Base-by-base conservation (phyloP, 2,888 invertebrate genomes). In the Torymus tubicola region DNA sequence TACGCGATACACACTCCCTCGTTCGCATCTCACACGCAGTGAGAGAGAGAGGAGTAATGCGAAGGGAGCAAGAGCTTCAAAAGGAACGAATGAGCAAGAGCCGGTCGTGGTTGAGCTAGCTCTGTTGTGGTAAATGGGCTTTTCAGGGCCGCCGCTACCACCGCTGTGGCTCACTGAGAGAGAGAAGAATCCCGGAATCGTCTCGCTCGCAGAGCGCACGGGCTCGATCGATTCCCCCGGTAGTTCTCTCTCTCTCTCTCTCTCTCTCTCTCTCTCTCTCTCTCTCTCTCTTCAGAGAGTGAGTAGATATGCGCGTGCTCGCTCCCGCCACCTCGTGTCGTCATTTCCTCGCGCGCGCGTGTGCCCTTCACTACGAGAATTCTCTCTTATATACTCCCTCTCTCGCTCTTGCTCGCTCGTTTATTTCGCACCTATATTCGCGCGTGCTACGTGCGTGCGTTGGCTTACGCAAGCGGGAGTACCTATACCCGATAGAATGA, bases 81-180 rank as follows among this genome's bases (percentile, higher is more conserved):
- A 58, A 31, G 67, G 55, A 61, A 73, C 13, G 72, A 78, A 78
- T 53, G 78, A 78, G 31, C 73, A 21, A 60, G 50, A 52, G 61
- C 67, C 74, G 63, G 24, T 58, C 53, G 50, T 53, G 63, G 71
- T 67, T 60, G 42, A 42, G 42, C 42, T 42, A 42, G 42, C 24
- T 64, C 69, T 69, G 68, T 53, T 42, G 57, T 14, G 82, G 85
- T 85, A 85, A 87, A 87, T 86, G 87, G 87, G 85, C 85, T 86
- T 87, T 87, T 85, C 85, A 85, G 85, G 83, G 86, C 84, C 84
- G 84, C 65, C 16, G 42, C 16, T 60, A 65, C 14, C 3, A 11
- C n/a, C 16, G 63, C 69, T 67, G n/a, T 21, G 21, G 21, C 21
- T 21, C 21, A 21, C n/a, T 60, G 14, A 50, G 13, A 12, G 61